A percentile compares a stretch with the other conserved stretches of the same genome.
phyloP scores from a whole-genome alignment of 2,888 invertebrate species.

The Zaprionus obscuricornis region DNA sequence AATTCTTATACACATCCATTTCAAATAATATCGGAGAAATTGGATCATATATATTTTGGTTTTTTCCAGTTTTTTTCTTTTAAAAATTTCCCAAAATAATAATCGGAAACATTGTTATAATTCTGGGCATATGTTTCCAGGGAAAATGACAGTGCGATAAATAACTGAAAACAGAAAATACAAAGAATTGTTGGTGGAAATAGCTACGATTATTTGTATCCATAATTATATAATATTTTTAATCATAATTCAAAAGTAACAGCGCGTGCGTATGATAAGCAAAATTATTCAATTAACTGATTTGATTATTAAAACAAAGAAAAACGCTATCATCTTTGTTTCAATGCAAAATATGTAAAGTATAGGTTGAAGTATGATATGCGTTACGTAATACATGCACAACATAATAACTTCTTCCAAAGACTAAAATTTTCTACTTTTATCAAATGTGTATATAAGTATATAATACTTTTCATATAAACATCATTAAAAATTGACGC shows the following conservation, averaged over 20 bases:
- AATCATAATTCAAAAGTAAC: constrained; percentile 40
- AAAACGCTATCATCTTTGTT: not conserved
- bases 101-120: constrained; percentile 29
- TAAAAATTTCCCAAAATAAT: constrained; percentile 12
- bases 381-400: too few relatives aligned
- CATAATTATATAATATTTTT: constrained; percentile 43
- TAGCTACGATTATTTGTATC: constrained; percentile 41
- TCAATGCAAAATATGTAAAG: too few relatives aligned
- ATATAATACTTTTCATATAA: too few relatives aligned
- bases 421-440: too few relatives aligned
- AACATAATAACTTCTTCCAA: too few relatives aligned
- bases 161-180: constrained; percentile 38
- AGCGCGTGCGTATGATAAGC: constrained; percentile 59
- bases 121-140: constrained; percentile 25
- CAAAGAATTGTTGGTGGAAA: constrained; percentile 54
- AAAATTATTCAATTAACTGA: constrained; percentile 67
- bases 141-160: constrained; percentile 24
- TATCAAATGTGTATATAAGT: too few relatives aligned
- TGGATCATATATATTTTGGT: constrained; percentile 28
- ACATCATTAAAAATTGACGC: too few relatives aligned
- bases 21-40: constrained; percentile 37
- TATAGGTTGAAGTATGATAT: too few relatives aligned
- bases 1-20: constrained; percentile 6
- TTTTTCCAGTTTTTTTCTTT: constrained; percentile 22
- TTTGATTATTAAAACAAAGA: constrained; percentile 51